Conservation (phyloP, 1,140 invertebrate species). For the Anastrepha ludens region DNA sequence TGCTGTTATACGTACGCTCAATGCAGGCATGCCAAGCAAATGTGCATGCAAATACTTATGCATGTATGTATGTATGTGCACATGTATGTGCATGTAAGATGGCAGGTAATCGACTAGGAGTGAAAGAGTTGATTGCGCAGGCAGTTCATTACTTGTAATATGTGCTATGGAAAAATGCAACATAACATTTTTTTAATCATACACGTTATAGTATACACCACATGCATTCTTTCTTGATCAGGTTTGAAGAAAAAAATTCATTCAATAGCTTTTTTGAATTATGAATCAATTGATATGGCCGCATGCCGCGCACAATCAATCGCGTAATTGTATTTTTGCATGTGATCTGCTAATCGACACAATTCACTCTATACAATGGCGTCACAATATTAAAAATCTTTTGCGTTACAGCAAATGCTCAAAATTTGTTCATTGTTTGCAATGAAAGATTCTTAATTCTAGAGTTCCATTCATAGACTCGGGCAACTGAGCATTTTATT, state of each 20-base stretch:
- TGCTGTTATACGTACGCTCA: not conserved
- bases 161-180: conserved; percentile 13
- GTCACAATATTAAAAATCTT: too few relatives aligned
- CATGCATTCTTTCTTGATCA: not conserved
- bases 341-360: not conserved
- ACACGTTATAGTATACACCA: not conserved
- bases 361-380: not conserved
- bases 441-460: too few relatives aligned
- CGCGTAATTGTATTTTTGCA: conserved; percentile 40
- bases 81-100: not conserved
- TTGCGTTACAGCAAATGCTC: too few relatives aligned
- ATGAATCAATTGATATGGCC: not conserved
- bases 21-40: not conserved
- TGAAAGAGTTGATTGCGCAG: conserved; percentile 11
- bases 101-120: not conserved
- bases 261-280: not conserved
- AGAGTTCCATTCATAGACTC: too few relatives aligned
- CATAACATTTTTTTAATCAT: conserved; percentile 45
- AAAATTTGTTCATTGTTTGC: too few relatives aligned
- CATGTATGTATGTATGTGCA: not conserved
- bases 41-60: not conserved
- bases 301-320: not conserved
- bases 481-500: too few relatives aligned
- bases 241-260: not conserved
- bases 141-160: conserved; percentile 21